Percentiles rank a stretch among this genome's conserved stretches.
Conservation (phyloP, 2,888 invertebrate species). For the Oscheius sp. region DNA sequence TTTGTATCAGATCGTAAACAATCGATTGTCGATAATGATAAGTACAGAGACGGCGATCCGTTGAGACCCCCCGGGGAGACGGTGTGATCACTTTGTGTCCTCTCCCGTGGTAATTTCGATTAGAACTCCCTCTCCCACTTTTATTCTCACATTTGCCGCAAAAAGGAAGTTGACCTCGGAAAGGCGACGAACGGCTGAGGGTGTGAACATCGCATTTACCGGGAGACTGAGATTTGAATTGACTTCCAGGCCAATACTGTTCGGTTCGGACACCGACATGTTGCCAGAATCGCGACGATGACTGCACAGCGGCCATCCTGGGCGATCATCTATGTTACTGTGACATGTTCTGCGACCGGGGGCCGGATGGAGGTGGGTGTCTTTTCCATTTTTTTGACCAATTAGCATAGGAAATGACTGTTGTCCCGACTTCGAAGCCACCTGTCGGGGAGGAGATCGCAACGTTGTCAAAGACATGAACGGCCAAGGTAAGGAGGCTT, state of each 20-base stretch:
- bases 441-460: constrained; percentile 79
- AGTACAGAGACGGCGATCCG: constrained; percentile 27
- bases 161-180: not conserved
- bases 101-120: not conserved
- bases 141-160: too few relatives aligned
- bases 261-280: constrained; percentile 76
- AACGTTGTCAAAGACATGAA: constrained; percentile 24
- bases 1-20: constrained; percentile 26
- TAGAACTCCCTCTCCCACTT: not conserved
- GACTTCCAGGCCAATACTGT: constrained; percentile 67
- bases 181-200: not conserved
- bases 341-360: constrained; percentile 77
- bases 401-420: constrained; percentile 83
- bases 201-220: not conserved
- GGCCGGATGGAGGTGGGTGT: constrained; percentile 51
- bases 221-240: not conserved
- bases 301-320: constrained; percentile 83
- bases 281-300: constrained; percentile 83
- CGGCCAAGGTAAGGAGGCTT: constrained; percentile 40
- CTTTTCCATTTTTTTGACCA: not conserved
- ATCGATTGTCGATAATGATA: constrained; percentile 27
- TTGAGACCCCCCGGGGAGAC: constrained; percentile 12
- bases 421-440: constrained; percentile 88
- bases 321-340: constrained; percentile 89
- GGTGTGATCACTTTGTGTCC: not conserved